Percentiles rank a stretch among this genome's conserved stretches.
Evolutionary conservation across 2,113 vertebrate species (phyloP).

Genomic region (Zeus faber): DNA sequence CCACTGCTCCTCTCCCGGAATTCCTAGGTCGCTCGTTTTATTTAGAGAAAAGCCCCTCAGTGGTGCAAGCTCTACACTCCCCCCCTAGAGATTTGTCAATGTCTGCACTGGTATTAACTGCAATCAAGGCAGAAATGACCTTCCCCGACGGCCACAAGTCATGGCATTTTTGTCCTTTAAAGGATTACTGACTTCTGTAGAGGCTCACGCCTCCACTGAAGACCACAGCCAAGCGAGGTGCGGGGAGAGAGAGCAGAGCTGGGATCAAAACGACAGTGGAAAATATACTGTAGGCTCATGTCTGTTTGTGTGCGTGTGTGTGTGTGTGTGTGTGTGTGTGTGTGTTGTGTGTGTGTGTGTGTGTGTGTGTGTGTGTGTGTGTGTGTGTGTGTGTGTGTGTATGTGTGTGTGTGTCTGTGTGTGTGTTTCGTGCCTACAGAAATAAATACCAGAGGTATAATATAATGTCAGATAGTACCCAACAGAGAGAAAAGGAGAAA

Average conservation of each 20-base stretch:
- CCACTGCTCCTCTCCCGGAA: no score
- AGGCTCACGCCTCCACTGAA: no score
- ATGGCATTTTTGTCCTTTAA: slow-evolving; percentile 7
- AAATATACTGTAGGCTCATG: slow-evolving; percentile 10
- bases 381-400: neutral
- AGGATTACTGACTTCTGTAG: slow-evolving; percentile 20
- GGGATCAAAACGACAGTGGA: slow-evolving; percentile 36
- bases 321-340: slow-evolving; percentile 4
- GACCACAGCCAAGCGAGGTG: slow-evolving; percentile 28
- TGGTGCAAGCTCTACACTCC: no score
- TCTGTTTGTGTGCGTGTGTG: slow-evolving; percentile 18
- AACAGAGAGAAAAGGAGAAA: slow-evolving; percentile 15
- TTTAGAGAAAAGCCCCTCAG: no score
- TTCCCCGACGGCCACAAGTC: neutral
- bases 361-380: neutral
- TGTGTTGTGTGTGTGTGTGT: neutral
- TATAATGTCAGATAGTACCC: slow-evolving; percentile 22
- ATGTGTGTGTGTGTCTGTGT: neutral
- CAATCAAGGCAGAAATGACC: neutral
- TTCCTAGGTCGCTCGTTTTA: no score
- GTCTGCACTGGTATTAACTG: neutral
- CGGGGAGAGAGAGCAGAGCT: slow-evolving; percentile 26
- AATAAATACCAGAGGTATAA: no score
- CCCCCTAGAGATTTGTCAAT: neutral
- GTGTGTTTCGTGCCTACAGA: no score